A percentile compares a stretch with the other conserved stretches of the same genome.
phyloP scores from a whole-genome alignment of 2,888 invertebrate genomes.

The Heliconius ismenius region DNA sequence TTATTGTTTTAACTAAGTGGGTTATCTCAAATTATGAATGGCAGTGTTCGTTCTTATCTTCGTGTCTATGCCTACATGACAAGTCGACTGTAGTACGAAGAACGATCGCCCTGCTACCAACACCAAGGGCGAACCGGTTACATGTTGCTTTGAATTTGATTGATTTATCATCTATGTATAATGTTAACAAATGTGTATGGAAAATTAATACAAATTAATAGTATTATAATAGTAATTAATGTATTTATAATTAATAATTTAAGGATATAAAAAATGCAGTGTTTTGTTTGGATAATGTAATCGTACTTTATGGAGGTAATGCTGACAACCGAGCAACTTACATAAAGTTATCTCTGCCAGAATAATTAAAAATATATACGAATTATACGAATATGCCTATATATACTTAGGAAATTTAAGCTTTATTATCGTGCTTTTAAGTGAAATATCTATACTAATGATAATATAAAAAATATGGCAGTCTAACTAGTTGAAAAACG shows the following conservation, averaged over 20 bases:
- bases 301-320: too few relatives aligned
- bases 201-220: background rate
- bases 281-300: too few relatives aligned
- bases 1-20: slow-evolving; percentile 4
- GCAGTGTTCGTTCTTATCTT: slow-evolving; percentile 11
- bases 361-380: background rate
- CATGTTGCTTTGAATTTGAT: background rate
- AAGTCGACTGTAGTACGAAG: slow-evolving; percentile 12
- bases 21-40: slow-evolving; percentile 17
- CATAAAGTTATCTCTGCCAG: background rate
- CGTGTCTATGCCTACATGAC: slow-evolving; percentile 10
- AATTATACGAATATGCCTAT: background rate
- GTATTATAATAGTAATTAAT: too few relatives aligned
- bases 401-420: background rate
- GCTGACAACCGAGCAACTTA: too few relatives aligned
- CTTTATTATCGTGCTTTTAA: background rate
- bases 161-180: slow-evolving; percentile 1
- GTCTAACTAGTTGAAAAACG: too few relatives aligned
- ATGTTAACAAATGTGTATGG: slow-evolving; percentile 6
- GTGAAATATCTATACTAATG: too few relatives aligned
- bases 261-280: too few relatives aligned
- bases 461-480: too few relatives aligned
- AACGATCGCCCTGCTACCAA: slow-evolving; percentile 10
- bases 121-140: slow-evolving; percentile 12
- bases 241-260: too few relatives aligned